Conservation (phyloP, 2,797 vertebrate genomes). For the Enteromius treurensis region DNA sequence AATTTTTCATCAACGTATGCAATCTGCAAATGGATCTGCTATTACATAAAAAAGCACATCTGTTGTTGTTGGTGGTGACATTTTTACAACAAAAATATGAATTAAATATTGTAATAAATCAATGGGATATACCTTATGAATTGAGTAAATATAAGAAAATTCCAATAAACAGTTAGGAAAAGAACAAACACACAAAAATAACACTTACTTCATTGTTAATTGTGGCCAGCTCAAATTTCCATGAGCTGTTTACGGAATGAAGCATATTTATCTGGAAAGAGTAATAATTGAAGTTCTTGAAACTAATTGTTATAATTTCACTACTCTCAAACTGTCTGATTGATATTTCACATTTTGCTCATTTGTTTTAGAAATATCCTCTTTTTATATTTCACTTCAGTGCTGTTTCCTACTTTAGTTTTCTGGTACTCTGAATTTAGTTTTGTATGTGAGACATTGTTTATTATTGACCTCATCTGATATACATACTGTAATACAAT, state of each 20-base stretch:
- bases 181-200: neutral
- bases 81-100: neutral
- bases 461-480: neutral
- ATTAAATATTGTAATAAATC: neutral
- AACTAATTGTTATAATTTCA: neutral
- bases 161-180: neutral
- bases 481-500: too few relatives aligned
- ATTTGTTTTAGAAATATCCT: neutral
- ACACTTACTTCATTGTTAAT: neutral
- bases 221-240: neutral
- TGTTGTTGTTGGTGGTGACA: too few relatives aligned
- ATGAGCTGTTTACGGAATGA: neutral
- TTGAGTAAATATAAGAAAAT: neutral
- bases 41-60: too few relatives aligned
- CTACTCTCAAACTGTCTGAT: too few relatives aligned
- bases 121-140: neutral
- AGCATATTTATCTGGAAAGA: neutral
- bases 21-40: neutral
- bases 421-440: neutral
- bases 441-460: neutral
- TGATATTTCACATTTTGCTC: too few relatives aligned
- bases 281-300: too few relatives aligned
- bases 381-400: neutral
- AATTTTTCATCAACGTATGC: neutral
- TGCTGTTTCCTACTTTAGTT: neutral